Percentiles rank a stretch among this genome's conserved stretches.
These are phyloP conservation scores for Pseudomyrmex flavicornis DNA, from an alignment of 1,140 invertebrate genomes.

Conservation along the genomic window DNA sequence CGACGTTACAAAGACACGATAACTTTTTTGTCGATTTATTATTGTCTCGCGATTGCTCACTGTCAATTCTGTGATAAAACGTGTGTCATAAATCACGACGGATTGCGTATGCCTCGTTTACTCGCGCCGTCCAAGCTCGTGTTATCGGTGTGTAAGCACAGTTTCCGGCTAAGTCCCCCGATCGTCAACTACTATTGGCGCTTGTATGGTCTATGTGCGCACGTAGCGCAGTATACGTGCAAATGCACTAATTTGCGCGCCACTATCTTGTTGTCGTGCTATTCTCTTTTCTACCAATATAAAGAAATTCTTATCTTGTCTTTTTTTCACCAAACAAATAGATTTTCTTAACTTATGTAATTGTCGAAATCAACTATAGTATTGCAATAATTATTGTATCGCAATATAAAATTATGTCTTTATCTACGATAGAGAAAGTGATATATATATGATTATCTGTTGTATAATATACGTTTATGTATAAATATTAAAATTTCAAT, in stretches of 20 bases:
- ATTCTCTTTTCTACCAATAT: neutral
- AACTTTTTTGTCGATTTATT: neutral
- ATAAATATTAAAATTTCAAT: too few species aligned
- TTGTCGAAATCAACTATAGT: too few species aligned
- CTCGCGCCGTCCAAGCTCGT: conserved; percentile 56
- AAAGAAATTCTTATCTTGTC: neutral
- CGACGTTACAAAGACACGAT: neutral
- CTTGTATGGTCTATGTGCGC: conserved; percentile 57
- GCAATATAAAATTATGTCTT: too few species aligned
- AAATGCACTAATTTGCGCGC: conserved; percentile 47
- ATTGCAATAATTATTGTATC: too few species aligned
- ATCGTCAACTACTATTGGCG: conserved; percentile 71
- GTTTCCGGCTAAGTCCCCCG: conserved; percentile 80
- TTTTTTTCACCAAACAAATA: too few species aligned
- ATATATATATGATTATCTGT: too few species aligned
- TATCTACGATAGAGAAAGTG: too few species aligned
- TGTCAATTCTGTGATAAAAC: conserved; percentile 22
- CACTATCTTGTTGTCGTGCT: conserved; percentile 7
- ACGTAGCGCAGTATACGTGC: conserved; percentile 24
- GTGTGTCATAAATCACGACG: conserved; percentile 29
- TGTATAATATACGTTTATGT: too few species aligned
- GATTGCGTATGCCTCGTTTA: conserved; percentile 45
- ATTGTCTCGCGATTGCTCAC: neutral
- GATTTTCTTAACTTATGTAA: too few species aligned
- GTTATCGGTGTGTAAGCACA: conserved; percentile 72